These are phyloP conservation scores for Coccyzus lansbergi DNA, from an alignment of 2,797 vertebrate species.

Conservation along the genomic window DNA sequence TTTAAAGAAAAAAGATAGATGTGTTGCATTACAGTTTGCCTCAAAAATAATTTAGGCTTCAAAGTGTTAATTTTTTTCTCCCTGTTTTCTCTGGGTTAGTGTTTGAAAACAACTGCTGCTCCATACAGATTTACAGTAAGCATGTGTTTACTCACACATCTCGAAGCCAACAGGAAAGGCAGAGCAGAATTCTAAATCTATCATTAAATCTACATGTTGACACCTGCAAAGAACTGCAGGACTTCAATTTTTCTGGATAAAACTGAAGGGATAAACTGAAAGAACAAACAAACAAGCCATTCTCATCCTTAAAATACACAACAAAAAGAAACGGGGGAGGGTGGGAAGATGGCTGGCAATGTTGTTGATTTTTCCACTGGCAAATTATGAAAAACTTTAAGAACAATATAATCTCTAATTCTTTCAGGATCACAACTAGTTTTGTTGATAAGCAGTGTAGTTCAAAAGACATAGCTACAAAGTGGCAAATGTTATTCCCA, in stretches of 20 bases:
- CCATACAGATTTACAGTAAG: not conserved
- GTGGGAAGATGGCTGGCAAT: not conserved
- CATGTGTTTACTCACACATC: not conserved
- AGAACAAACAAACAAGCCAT: not conserved
- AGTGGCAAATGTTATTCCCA: not conserved
- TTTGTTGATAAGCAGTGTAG: not conserved
- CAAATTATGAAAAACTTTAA: not conserved
- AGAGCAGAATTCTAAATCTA: conserved; percentile 38
- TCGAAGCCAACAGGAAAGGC: conserved; percentile 11
- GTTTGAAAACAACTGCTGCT: not conserved
- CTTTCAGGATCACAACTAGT: not conserved
- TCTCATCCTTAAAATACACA: not conserved
- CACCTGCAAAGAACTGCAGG: not conserved
- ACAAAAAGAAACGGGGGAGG: not conserved
- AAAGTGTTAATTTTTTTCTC: not conserved
- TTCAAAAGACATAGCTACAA: not conserved
- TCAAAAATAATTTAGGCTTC: not conserved
- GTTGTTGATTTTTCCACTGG: not conserved
- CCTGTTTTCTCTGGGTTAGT: not conserved
- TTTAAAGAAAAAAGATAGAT: not conserved
- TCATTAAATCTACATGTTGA: conserved; percentile 26
- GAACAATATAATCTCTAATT: not conserved
- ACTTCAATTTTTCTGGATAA: not conserved
- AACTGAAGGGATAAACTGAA: not conserved
- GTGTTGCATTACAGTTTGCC: not conserved